Evolutionary conservation across 92 coral and sea anemone species (phyloP), one percentile per base, ranked within the genome.

Genomic region (Heliopora coerulea): DNA sequence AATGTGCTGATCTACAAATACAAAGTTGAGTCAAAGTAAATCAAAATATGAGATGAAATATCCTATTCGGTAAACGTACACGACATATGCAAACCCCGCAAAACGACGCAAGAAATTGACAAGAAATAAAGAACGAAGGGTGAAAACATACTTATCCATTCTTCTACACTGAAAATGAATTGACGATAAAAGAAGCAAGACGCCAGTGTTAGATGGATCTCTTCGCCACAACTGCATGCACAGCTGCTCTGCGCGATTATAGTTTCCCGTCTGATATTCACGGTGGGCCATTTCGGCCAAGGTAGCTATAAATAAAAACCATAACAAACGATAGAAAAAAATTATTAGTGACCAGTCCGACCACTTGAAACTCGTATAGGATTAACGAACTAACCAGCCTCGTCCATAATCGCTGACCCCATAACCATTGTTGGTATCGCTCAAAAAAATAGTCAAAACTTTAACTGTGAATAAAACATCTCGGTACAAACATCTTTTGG

Each of bases 241-340:
- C 72, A 95, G 91, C 74, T 95, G 99, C 74, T 95, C 99, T 46
- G 97, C 99, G 23, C 99, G 88, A 82, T 95, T 93, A 69, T 95
- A 95, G 72, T 89, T 95, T 52, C 99, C 99, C 56, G 99, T 87
- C 76, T 95, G 99, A 78, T 95, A 95, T 82, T 95, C 99, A 18
- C 99, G 99, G 77, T 95, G 99, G 37, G 99, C 99, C 72, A 95
- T 79, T 79, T 95, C 99, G 75, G 97, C 99, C 80, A 95, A 92
- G 82, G 96, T 90, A 85, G 96, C 99, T 95, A 81, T 19, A 30
- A 68, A 49, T 29, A 50, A 68, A 54, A 68, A 68, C 34, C 56
- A n/a, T n/a, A 73, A 54, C 26, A 79, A 61, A 42, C 56, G 72
- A 83, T 56, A 32, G 52, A 75, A 59, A 31, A 57, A 82, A 65